A percentile compares a stretch with the other conserved stretches of the same genome.
Evolutionary conservation across 2,888 invertebrate species (phyloP).

Genomic region (Synergus itoensis): DNA sequence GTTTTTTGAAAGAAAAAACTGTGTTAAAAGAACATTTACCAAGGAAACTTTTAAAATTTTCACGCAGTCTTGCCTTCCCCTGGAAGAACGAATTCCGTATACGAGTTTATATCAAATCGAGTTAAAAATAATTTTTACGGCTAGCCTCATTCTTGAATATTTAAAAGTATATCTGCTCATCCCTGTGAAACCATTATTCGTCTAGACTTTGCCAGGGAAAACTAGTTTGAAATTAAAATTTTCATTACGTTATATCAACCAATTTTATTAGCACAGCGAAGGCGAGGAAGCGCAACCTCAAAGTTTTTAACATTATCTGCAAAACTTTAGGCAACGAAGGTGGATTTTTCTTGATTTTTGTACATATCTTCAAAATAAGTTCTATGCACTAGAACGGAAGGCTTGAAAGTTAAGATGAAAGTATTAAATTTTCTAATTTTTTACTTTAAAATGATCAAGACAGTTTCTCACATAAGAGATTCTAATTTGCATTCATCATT

Average conservation of each 20-base stretch:
- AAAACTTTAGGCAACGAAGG: background rate
- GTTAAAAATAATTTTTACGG: slow-evolving; percentile 29
- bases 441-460: no score
- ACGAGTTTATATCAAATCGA: slow-evolving; percentile 16
- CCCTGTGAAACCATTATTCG: slow-evolving; percentile 26
- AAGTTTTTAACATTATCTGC: slow-evolving; percentile 14
- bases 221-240: slow-evolving; percentile 26
- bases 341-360: background rate
- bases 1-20: no score
- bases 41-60: background rate
- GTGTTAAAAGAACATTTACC: no score
- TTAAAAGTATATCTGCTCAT: slow-evolving; percentile 25
- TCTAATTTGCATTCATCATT: no score
- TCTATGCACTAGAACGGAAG: no score
- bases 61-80: slow-evolving; percentile 3
- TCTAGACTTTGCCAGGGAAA: slow-evolving; percentile 20
- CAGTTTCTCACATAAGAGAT: no score
- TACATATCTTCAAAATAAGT: no score
- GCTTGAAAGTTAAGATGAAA: no score
- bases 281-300: slow-evolving; percentile 5
- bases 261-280: slow-evolving; percentile 11
- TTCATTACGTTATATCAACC: slow-evolving; percentile 29
- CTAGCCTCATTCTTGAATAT: slow-evolving; percentile 27
- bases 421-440: no score
- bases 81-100: background rate